Base-by-base conservation (phyloP, 2,797 vertebrate species). In the Hypotaenidia philippensis region DNA sequence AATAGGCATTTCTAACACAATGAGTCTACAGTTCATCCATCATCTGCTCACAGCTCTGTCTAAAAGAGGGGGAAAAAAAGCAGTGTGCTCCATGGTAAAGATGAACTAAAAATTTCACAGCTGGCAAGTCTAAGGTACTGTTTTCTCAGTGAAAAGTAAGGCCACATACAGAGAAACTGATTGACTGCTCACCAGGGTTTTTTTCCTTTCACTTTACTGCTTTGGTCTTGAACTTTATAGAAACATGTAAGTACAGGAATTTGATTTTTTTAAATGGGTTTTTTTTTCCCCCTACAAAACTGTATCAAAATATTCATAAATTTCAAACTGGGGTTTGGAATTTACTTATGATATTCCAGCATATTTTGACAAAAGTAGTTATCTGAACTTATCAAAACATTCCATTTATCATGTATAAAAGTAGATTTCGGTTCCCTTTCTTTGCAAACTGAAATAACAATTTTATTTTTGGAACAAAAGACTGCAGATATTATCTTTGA, bases 1-100 rank as follows among this genome's bases (percentile, higher is more conserved):
- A 79, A 87, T 38, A 90, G 75, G 77, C 91, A 92, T 96, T 94
- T 94, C 64, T 64, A 92, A 87, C 81, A 92, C 90, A 94, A 90
- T 74, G 78, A 89, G 45, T 12, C 93, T 85, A 94, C 53, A 93
- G 89, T 83, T 93, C 90, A 94, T 94, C 81, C 71, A 82, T 94
- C 93, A 96, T 83, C 72, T 49, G 47, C 66, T 92, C 72, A 78
- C 19, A 55, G 45, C 20, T 59, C 69, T 66, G 66, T 63, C 83
- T 69, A 55, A 75, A 77, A 0, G n/a, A 77, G 61, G 1, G 23
- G 10, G 22, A 19, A 21, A 29, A 84, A 89, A 87, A 91, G 72
- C 6, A 41, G 1, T 29, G 59, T 31, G 47, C 78, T 91, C 45
- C 31, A 31, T 10, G 22, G 78, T n/a, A 87, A 92, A 89, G 89